These are phyloP conservation scores for Melanotaenia boesemani DNA, from an alignment of 2,797 vertebrate species.

Conservation along the genomic window DNA sequence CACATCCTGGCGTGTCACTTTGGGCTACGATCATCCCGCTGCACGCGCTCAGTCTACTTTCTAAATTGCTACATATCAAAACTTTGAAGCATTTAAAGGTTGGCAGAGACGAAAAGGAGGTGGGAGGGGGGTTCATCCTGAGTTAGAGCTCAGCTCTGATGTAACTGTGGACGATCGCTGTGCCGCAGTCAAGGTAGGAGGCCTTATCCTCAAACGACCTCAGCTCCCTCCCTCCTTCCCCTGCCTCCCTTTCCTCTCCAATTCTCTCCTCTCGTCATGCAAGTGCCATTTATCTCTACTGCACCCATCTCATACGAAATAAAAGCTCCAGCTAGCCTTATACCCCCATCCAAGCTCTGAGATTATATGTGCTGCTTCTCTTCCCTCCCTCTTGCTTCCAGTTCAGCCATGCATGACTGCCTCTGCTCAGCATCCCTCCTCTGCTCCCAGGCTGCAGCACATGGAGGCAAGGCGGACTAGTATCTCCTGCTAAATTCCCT, in stretches of 20 bases:
- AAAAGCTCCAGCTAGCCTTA: slow-evolving; percentile 33
- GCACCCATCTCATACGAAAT: slow-evolving; percentile 27
- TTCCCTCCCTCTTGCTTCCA: slow-evolving; percentile 28
- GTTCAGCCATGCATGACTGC: slow-evolving; percentile 57
- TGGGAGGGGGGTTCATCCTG: slow-evolving; percentile 50
- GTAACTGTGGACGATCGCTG: slow-evolving; percentile 67
- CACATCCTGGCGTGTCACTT: neutral
- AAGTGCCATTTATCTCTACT: slow-evolving; percentile 61
- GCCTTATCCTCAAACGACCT: slow-evolving; percentile 72
- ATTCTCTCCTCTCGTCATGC: slow-evolving; percentile 6
- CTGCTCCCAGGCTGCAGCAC: slow-evolving; percentile 31
- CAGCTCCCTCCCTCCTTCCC: slow-evolving; percentile 30
- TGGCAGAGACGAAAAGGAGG: slow-evolving; percentile 37
- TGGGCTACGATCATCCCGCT: slow-evolving; percentile 21
- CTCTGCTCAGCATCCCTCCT: slow-evolving; percentile 45
- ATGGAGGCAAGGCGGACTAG: no score
- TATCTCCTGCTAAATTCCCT: slow-evolving; percentile 1
- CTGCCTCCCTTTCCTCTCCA: neutral
- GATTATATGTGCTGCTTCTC: slow-evolving; percentile 38
- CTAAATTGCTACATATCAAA: slow-evolving; percentile 15
- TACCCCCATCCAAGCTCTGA: slow-evolving; percentile 34
- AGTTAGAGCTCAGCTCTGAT: slow-evolving; percentile 68
- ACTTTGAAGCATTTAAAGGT: slow-evolving; percentile 37
- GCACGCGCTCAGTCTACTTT: slow-evolving; percentile 14
- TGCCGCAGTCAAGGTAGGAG: slow-evolving; percentile 77